These are phyloP conservation scores for Anthophora plumipes DNA, from an alignment of 2,888 invertebrate species.

Conservation along the genomic window DNA sequence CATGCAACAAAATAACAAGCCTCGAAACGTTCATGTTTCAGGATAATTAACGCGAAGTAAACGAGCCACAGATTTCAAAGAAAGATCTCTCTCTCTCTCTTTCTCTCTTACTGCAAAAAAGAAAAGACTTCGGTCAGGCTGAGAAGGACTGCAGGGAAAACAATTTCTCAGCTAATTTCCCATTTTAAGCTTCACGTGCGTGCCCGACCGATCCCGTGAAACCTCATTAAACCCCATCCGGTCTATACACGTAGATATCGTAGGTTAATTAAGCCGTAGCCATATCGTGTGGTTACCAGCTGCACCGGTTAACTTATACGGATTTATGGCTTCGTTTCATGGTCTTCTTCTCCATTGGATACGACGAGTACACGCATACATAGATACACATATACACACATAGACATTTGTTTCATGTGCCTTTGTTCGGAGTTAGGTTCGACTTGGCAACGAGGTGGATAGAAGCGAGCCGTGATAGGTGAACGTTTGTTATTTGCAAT, in stretches of 20 bases:
- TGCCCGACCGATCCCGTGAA: conserved; percentile 56
- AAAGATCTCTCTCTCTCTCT: conserved; percentile 15
- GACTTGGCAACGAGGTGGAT: conserved; percentile 44
- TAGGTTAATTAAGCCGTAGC: conserved; percentile 68
- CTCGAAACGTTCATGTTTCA: not conserved
- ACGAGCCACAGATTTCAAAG: not conserved
- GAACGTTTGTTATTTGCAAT: conserved; percentile 82
- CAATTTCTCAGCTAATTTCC: conserved; percentile 52
- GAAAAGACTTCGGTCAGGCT: not conserved
- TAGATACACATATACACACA: not conserved
- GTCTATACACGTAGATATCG: conserved; percentile 42
- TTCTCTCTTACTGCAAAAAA: no score
- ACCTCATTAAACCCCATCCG: conserved; percentile 63
- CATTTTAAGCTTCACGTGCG: conserved; percentile 57
- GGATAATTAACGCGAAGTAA: conserved; percentile 6
- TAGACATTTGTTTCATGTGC: conserved; percentile 15
- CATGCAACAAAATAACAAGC: not conserved
- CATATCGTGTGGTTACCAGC: conserved; percentile 52
- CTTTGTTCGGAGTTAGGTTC: conserved; percentile 50
- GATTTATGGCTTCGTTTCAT: conserved; percentile 58
- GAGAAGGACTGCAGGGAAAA: conserved; percentile 7
- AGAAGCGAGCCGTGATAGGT: conserved; percentile 74
- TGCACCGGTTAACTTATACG: conserved; percentile 45
- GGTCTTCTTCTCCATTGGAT: conserved; percentile 25
- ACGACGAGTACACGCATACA: not conserved